Evolutionary conservation across 2,797 vertebrate genomes (phyloP).

Genomic region (Eulemur albifrons): DNA sequence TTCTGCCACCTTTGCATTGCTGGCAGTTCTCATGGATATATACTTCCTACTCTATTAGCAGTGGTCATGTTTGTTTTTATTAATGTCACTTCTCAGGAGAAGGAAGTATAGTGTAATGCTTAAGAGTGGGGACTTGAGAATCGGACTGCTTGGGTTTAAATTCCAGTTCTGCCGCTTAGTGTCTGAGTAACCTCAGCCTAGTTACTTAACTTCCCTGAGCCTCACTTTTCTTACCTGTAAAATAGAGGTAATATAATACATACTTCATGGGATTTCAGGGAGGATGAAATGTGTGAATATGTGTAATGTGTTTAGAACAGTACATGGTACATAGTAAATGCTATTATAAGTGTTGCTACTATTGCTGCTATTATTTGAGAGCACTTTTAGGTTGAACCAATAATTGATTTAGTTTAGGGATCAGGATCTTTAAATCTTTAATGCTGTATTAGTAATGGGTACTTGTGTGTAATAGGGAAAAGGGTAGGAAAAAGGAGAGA

Average conservation of each 20-base stretch:
- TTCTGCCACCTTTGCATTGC: not conserved
- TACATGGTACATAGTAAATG: not conserved
- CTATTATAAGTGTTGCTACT: not conserved
- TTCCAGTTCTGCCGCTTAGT: slow-evolving; percentile 13
- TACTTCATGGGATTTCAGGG: not conserved
- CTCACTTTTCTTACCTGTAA: not conserved
- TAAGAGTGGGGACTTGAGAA: not conserved
- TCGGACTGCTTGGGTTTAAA: slow-evolving; percentile 1
- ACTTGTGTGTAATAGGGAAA: not conserved
- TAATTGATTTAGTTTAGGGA: slow-evolving; percentile 3
- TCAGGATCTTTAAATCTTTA: not conserved
- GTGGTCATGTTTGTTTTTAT: slow-evolving; percentile 2
- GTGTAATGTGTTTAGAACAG: not conserved
- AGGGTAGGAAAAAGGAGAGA: not conserved
- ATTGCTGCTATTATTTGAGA: not conserved
- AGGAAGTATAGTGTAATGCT: not conserved
- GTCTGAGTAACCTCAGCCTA: slow-evolving; percentile 13
- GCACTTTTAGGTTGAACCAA: not conserved
- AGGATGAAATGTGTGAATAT: slow-evolving; percentile 3
- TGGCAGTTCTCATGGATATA: not conserved
- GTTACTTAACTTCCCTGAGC: not conserved
- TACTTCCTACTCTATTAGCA: not conserved
- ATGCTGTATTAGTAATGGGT: not conserved
- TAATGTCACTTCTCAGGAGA: slow-evolving; percentile 3
- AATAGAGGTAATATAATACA: not conserved